Evolutionary conservation across 2,797 vertebrate genomes (phyloP).

Genomic region (Microchirus variegatus): DNA sequence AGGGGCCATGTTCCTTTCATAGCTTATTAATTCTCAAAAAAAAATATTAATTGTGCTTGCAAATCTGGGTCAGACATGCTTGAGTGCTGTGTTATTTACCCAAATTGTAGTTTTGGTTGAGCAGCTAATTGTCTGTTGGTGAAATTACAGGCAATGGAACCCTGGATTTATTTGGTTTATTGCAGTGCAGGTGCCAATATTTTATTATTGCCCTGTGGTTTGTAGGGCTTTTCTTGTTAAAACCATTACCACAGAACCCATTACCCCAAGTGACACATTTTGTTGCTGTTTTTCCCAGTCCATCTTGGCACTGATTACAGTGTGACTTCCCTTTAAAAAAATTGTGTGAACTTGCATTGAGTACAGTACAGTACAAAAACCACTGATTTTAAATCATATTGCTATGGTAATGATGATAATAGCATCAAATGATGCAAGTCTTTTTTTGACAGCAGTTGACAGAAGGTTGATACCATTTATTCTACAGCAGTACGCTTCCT

Average conservation of each 20-base stretch:
- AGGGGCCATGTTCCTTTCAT: background rate
- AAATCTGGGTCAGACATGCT: conserved; percentile 1
- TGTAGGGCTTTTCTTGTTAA: conserved; percentile 45
- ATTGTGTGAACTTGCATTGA: conserved; percentile 5
- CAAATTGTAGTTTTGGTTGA: conserved; percentile 28
- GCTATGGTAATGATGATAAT: conserved; percentile 1
- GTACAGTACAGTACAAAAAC: conserved; percentile 13
- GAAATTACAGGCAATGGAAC: conserved; percentile 40
- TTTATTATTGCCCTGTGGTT: conserved; percentile 49
- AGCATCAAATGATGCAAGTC: conserved; percentile 22
- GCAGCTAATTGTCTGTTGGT: conserved; percentile 40
- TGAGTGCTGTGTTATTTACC: conserved; percentile 17
- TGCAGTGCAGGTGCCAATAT: conserved; percentile 25
- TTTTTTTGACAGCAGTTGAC: conserved; percentile 18
- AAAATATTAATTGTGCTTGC: background rate
- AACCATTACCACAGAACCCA: conserved; percentile 41
- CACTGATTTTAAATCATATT: conserved; percentile 15
- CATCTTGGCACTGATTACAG: conserved; percentile 32
- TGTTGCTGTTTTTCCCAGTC: conserved; percentile 6
- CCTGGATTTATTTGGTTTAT: conserved; percentile 45
- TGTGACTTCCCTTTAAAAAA: conserved; percentile 2
- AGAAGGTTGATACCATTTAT: conserved; percentile 37
- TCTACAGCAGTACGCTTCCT: conserved; percentile 37
- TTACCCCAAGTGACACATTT: conserved; percentile 25
- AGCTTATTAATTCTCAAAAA: conserved; percentile 4